These are phyloP conservation scores for Trichogramma dendrolimi DNA, from an alignment of 2,888 invertebrate species.

Conservation along the genomic window DNA sequence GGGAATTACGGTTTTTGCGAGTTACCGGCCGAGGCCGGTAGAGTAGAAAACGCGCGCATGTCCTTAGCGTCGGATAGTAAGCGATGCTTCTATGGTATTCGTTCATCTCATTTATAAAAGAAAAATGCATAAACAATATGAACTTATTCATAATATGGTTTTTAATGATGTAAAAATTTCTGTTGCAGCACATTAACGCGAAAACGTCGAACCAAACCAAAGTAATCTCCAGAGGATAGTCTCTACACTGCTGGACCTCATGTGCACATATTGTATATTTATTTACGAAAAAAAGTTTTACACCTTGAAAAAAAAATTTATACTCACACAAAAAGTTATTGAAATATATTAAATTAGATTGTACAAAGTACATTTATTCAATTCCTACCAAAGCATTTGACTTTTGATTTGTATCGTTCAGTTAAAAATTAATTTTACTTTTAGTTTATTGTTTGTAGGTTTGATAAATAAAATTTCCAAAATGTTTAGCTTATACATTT, in stretches of 20 bases:
- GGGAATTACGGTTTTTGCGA: neutral
- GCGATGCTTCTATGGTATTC: neutral
- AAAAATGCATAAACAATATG: neutral
- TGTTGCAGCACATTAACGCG: constrained; percentile 50
- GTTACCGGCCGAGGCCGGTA: constrained; percentile 27
- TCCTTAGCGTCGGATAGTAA: constrained; percentile 5
- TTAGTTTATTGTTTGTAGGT: too few relatives aligned
- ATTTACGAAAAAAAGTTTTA: constrained; percentile 41
- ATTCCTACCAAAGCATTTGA: too few relatives aligned
- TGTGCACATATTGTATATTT: constrained; percentile 48
- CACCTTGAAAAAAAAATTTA: constrained; percentile 44
- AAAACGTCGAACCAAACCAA: constrained; percentile 46
- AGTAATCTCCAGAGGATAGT: constrained; percentile 36
- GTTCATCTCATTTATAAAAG: neutral
- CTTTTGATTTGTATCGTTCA: too few relatives aligned
- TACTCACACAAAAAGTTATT: constrained; percentile 33
- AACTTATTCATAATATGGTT: neutral
- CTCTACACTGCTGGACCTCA: constrained; percentile 33
- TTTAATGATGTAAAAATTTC: constrained; percentile 8
- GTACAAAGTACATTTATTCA: too few relatives aligned
- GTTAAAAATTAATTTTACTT: too few relatives aligned
- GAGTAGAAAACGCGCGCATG: constrained; percentile 11
- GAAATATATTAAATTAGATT: too few relatives aligned
- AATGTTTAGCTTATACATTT: too few relatives aligned
- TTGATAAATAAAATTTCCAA: too few relatives aligned